Evolutionary conservation across 2,113 vertebrate genomes (phyloP), one percentile per base, ranked within the genome.

Genomic region (Psephotus haematonotus): DNA sequence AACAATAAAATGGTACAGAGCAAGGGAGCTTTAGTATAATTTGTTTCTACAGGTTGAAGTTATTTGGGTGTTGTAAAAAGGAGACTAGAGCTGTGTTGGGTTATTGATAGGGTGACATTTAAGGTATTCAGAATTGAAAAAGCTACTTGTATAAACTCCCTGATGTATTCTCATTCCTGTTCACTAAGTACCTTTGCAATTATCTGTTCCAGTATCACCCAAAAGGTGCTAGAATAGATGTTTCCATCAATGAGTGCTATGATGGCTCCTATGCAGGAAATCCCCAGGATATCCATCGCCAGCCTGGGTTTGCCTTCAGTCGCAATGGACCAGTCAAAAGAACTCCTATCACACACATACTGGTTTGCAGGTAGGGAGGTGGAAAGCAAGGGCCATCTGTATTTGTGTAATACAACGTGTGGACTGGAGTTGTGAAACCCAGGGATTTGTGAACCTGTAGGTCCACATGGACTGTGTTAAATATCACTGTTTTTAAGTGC

Each of bases 241-340:
- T 99, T 88, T 99, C 99, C 60, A 99, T 99, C 98, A 99, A 99
- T 1, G 99, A 99, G 97, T 99, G 99, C 97, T 99, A 99, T 5
- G 99, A 99, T 53, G 99, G 99, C 95, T 99, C 99, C 28, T 99
- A 99, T 37, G 99, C 99, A 28, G 99, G 99, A 72, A 99, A 99
- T 96, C 99, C 99, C 81, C 99, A 99, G 98, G 99, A 99, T 96
- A 99, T 99, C 97, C 99, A 99, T 98, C 99, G 99, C 55, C 99
- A 99, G 44, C 99, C 99, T 2, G 99, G 99, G 37, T 99, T 99
- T 82, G 99, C 99, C 95, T 99, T 99, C 97, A 99, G 99, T 96
- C 99, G 99, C 88, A 99, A 99, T 3, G 99, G 99, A 37, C 99
- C 99, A 0, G 99, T 99, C 76, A 99, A 99, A 79, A 99, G 99